These are phyloP conservation scores for Ectemnius lituratus DNA, from an alignment of 2,888 invertebrate genomes.

Conservation along the genomic window DNA sequence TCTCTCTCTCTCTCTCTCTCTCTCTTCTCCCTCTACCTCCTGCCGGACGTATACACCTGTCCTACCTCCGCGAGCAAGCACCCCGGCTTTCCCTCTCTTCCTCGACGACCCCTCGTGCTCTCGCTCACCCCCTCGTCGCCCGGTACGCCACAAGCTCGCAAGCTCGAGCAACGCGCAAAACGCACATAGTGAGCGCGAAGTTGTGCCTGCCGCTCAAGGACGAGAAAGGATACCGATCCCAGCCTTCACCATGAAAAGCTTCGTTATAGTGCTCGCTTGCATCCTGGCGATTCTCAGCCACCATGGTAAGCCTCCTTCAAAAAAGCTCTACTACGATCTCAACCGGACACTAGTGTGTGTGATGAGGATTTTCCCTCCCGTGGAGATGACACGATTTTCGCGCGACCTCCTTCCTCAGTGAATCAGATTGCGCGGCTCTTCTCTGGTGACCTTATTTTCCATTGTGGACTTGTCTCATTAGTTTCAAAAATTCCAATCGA, in stretches of 20 bases:
- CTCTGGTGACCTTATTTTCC: too few species aligned
- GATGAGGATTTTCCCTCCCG: too few species aligned
- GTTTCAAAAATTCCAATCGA: neutral
- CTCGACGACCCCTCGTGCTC: neutral
- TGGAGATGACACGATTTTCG: neutral
- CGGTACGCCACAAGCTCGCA: conserved; percentile 8
- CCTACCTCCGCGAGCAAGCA: neutral
- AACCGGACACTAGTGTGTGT: too few species aligned
- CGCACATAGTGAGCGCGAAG: conserved; percentile 13
- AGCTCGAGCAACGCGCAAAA: conserved; percentile 10
- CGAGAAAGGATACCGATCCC: conserved; percentile 27
- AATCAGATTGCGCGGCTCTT: neutral
- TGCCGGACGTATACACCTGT: neutral
- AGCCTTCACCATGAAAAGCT: conserved; percentile 29
- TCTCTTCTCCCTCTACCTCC: conserved; percentile 16
- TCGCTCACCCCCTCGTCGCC: conserved; percentile 1
- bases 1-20: conserved; percentile 16
- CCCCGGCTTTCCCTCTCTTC: too few species aligned
- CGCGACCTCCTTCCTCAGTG: neutral
- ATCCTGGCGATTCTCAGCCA: conserved; percentile 33
- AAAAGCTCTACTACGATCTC: too few species aligned
- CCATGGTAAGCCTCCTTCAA: conserved; percentile 36
- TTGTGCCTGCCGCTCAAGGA: conserved; percentile 24
- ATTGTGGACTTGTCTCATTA: neutral
- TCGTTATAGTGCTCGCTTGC: conserved; percentile 24